Evolutionary conservation across 2,797 vertebrate species (phyloP), one percentile per base, ranked within the genome.

Genomic region (Ptychobarbus kaznakovi): DNA sequence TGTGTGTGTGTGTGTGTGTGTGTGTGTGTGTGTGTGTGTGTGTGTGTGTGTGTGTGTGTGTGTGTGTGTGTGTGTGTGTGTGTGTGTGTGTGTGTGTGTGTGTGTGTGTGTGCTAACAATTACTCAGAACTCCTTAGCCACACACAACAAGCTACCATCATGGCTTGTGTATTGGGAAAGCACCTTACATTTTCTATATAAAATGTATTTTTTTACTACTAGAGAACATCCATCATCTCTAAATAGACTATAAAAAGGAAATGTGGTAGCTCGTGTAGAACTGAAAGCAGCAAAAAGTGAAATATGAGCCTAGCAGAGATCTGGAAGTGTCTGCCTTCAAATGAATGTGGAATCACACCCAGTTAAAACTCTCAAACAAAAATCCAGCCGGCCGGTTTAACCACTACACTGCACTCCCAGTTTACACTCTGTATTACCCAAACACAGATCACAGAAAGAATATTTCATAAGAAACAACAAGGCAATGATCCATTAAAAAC

Each of bases 331-430:
- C 87, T 86, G 89, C 91, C 91, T 93, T 88, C 88, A 44, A 87
- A 69, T 70, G 82, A 25, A 28, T 85, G 86, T 92, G 40, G 89
- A 93, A 91, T 94, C 94, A 94, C 91, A 90, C 90, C 91, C 89
- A 90, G 87, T 90, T 86, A 68, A 70, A 87, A 80, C 82, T 89
- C 88, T 92, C 91, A 92, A 92, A 51, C 91, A 94, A 94, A 92
- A 93, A 92, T 90, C 90, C 89, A 90, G 91, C 88, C 84, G 88
- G 87, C 87, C 84, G 85, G 92, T 92, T 93, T 93, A 91, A 88
- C 91, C 86, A 80, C 90, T 82, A 82, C 90, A 92, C 80, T 74
- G 46, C 70, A 90, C 89, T 92, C 81, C 86, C 72, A 82, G 65
- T 87, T 72, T 83, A 83, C 69, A 75, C 70, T 49, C 22, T 65